Base-by-base conservation (phyloP, 1,140 invertebrate genomes). In the Diploscapter pachys region DNA sequence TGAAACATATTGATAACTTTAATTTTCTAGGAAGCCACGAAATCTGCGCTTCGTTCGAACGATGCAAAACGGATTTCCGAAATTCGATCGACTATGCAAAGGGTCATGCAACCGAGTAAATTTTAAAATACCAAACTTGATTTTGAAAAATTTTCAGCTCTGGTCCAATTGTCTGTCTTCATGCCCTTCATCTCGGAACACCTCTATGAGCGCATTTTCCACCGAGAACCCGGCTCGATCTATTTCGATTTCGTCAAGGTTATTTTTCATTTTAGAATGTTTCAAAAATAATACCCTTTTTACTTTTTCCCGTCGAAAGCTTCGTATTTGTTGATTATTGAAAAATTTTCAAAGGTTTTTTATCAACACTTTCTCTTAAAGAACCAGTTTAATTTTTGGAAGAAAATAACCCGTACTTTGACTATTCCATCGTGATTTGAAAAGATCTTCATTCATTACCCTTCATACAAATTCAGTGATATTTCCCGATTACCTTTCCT, bases 121-220 rank as follows among this genome's bases (percentile, higher is more conserved):
- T 31, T 31, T 31, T 31, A 31, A 31, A 31, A 31, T 31, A 31
- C 31, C 31, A 31, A 31, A 31, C 31, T 31, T 31, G 31, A 31
- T 31, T 31, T 31, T 31, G 31, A 31, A 31, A 31, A 31, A 31
- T 31, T 31, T 31, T 31, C 31, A 31, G 68, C 79, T 4, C 70
- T 80, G 9, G 72, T 72, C 51, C 74, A 73, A 52, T 65, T 80
- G 11, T 75, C 69, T 8, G 74, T 74, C 4, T 80, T 80, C 57
- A 80, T 80, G 78, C 79, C 79, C 3, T 80, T 80, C 56, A 72
- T 80, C 13, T 59, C 75, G 6, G 73, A 80, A 51, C 55, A 77
- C 63, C 66, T 80, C 4, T 80, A 72, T 62, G 71, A 79, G 11
- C 6, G 70, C 9, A 61, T 76, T 13, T 74, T 74, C 50, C n/a